Evolutionary conservation across 2,113 vertebrate genomes (phyloP).

Genomic region (Gambusia holbrooki): DNA sequence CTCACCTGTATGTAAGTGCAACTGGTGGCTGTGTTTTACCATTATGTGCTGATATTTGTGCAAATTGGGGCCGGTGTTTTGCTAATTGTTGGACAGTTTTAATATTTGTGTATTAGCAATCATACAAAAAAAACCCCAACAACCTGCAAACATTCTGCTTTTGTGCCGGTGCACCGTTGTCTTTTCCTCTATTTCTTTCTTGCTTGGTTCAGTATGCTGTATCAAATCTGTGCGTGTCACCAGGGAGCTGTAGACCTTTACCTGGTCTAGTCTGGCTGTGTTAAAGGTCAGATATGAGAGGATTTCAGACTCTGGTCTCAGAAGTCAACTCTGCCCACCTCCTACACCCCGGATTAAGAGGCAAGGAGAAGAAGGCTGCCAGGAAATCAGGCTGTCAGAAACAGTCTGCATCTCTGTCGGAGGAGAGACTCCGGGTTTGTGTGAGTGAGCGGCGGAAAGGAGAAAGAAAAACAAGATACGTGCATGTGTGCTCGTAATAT

Average conservation of each 20-base stretch:
- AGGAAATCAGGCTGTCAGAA: conserved; percentile 65
- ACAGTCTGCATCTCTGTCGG: conserved; percentile 50
- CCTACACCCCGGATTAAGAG: conserved; percentile 50
- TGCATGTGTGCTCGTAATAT: conserved; percentile 49
- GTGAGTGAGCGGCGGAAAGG: conserved; percentile 16
- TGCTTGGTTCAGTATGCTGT: conserved; percentile 15
- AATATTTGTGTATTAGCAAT: too few relatives aligned
- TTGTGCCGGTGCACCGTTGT: conserved; percentile 10
- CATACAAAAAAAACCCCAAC: too few relatives aligned
- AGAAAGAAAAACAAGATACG: conserved; percentile 24
- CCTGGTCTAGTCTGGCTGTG: conserved; percentile 63
- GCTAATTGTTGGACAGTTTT: too few relatives aligned
- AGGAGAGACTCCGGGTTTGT: conserved; percentile 27
- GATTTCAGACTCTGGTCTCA: conserved; percentile 53
- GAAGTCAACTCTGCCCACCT: conserved; percentile 55
- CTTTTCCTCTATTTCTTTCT: conserved; percentile 8
- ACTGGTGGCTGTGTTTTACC: too few relatives aligned
- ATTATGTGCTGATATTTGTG: too few relatives aligned
- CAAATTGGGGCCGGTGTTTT: too few relatives aligned
- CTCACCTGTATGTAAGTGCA: too few relatives aligned
- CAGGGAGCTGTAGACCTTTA: conserved; percentile 72
- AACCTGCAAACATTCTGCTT: conserved; percentile 28
- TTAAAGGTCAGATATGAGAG: conserved; percentile 74
- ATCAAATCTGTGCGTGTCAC: conserved; percentile 48
- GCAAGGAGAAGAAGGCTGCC: conserved; percentile 56